Percentiles rank a stretch among this genome's conserved stretches.
phyloP scores from a whole-genome alignment of 2,888 invertebrate genomes.

The Cantharis lateralis region DNA sequence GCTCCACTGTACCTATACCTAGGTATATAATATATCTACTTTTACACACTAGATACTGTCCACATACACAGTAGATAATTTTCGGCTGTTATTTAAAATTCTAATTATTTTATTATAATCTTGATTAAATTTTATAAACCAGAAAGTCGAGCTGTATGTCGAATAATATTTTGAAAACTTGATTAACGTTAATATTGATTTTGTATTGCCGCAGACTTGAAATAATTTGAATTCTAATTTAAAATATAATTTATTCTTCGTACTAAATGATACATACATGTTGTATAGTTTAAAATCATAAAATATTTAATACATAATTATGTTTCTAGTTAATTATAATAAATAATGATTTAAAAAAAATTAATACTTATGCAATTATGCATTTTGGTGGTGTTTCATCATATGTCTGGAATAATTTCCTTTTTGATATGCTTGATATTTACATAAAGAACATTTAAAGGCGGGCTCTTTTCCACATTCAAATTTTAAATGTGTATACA shows the following conservation, averaged over 20 bases:
- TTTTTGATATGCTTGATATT: conserved; percentile 5
- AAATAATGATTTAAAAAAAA: not conserved
- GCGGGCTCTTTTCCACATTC: conserved; percentile 46
- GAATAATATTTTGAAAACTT: not conserved
- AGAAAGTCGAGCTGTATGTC: not conserved
- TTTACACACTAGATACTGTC: too few species aligned
- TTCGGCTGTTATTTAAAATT: too few species aligned
- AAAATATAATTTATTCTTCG: not conserved
- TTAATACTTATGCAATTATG: not conserved
- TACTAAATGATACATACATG: not conserved
- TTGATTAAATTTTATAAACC: too few species aligned
- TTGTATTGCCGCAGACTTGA: not conserved
- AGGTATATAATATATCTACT: too few species aligned
- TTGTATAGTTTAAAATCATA: not conserved
- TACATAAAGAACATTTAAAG: conserved; percentile 62
- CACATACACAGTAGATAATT: too few species aligned
- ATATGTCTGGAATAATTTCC: not conserved
- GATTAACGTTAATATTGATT: not conserved
- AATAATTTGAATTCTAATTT: not conserved
- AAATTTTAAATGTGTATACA: conserved; percentile 44
- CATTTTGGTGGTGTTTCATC: not conserved
- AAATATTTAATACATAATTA: not conserved
- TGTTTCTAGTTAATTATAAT: not conserved
- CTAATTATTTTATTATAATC: too few species aligned
- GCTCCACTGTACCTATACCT: too few species aligned